phyloP scores from a whole-genome alignment of 1,140 invertebrate genomes.

The Nasonia giraulti region DNA sequence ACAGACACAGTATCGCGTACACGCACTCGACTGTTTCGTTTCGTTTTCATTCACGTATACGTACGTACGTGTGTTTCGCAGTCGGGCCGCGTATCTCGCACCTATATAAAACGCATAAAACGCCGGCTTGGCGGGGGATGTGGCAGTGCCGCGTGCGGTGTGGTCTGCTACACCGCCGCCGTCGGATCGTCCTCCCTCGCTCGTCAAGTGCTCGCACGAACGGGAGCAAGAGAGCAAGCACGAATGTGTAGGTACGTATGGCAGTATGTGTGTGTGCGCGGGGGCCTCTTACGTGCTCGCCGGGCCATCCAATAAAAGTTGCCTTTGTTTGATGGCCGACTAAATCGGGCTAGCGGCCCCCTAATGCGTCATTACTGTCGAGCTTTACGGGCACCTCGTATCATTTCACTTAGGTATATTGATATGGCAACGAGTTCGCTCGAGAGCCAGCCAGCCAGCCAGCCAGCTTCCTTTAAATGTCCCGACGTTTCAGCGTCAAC shows the following conservation, averaged over 20 bases:
- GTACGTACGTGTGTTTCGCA: constrained; percentile 56
- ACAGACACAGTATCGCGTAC: constrained; percentile 50
- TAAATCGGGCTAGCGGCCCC: constrained; percentile 74
- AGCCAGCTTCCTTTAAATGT: constrained; percentile 46
- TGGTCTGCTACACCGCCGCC: background rate
- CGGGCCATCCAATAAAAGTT: constrained; percentile 73
- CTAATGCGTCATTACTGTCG: constrained; percentile 76
- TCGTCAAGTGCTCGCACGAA: constrained; percentile 55
- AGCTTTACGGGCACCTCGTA: constrained; percentile 74
- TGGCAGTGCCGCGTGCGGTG: background rate
- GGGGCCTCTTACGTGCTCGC: constrained; percentile 66
- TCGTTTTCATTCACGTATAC: background rate
- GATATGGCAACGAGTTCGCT: constrained; percentile 75
- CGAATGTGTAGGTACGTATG: too few species aligned
- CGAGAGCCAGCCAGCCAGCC: background rate
- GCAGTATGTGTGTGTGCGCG: background rate
- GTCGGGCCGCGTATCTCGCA: constrained; percentile 64
- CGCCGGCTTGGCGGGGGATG: constrained; percentile 52
- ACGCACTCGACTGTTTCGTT: constrained; percentile 32
- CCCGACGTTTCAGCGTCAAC: constrained; percentile 34
- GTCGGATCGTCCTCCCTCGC: constrained; percentile 51
- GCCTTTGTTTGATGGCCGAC: constrained; percentile 74
- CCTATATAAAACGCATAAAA: constrained; percentile 69
- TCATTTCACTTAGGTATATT: constrained; percentile 77
- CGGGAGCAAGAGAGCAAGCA: background rate